Conservation (phyloP, 2,797 vertebrate species). For the Dromococcyx pavoninus region DNA sequence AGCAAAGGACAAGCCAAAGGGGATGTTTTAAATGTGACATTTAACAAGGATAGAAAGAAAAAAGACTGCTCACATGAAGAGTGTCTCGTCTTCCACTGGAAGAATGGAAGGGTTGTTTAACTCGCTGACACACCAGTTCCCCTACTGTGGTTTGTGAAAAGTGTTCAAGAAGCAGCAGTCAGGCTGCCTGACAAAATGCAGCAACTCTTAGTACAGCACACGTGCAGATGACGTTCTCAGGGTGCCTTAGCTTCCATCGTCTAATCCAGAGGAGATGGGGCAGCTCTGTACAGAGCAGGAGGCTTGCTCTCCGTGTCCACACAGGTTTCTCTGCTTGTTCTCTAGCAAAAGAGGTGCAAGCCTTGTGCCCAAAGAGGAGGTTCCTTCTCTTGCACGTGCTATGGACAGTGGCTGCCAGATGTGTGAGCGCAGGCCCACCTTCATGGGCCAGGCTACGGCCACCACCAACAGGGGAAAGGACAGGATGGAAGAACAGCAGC, state of each 20-base stretch:
- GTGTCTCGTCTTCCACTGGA: accelerated
- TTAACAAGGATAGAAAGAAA: not conserved
- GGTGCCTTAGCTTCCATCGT: not conserved
- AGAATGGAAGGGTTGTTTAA: not conserved
- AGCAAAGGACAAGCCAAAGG: not conserved
- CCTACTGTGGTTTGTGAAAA: not conserved
- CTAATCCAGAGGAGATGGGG: too few relatives aligned
- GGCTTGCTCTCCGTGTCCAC: not conserved
- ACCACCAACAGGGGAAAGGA: too few relatives aligned
- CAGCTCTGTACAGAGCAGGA: accelerated
- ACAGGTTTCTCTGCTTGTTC: not conserved
- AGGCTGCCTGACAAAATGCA: not conserved
- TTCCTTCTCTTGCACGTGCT: not conserved
- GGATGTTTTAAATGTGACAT: not conserved
- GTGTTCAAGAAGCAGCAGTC: not conserved
- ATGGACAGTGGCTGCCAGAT: not conserved
- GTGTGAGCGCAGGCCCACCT: accelerated
- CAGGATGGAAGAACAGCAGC: accelerated
- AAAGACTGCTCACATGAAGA: not conserved
- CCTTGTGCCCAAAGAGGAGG: not conserved
- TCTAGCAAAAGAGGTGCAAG: not conserved
- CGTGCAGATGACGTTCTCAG: not conserved
- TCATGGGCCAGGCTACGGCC: accelerated
- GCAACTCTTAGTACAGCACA: not conserved
- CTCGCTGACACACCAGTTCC: not conserved